Base-by-base conservation (phyloP, 1,140 invertebrate genomes). In the Epicauta chinensis region DNA sequence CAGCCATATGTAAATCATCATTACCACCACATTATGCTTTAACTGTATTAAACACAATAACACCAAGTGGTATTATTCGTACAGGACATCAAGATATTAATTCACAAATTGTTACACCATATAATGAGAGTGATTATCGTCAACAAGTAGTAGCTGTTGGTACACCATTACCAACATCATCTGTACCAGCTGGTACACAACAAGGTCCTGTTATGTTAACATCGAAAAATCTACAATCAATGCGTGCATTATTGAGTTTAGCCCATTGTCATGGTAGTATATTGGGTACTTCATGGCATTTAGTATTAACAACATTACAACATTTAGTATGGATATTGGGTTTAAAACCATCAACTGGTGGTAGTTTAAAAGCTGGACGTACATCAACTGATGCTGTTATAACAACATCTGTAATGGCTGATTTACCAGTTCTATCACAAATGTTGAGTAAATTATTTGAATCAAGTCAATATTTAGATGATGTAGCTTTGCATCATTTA, bases 321-420 rank as follows among this genome's bases (percentile, higher is more conserved):
- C 95, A 98, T 75, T 77, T 98, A 53, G 93, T 95, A 0, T 98
- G 95, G 95, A 97, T 98, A 64, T 74, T 98, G n/a, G 94, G 93
- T 0, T 69, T 98, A 35, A 97, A 97, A 70, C 90, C 93, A 2
- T 91, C 91, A 0, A 89, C 90, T 1, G 92, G 92, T 10, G 93
- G 93, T 11, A 91, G 90, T 62, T 77, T 97, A 53, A 94, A 93
- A 75, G 86, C 86, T 35, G 82, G 82, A 32, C 58, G 75, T 68
- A 79, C 72, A 47, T 81, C 76, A 55, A 77, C 86, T 1, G 88
- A 92, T 71, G 88, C 91, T n/a, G 89, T 96, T 51, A 87, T 97
- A 61, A 97, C 93, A 17, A 97, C 92, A 10, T 89, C 91, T 31
- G 91, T 97, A 13, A 95, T 96, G 88, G 90, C 93, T 2, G 94